Evolutionary conservation across 2,797 vertebrate species (phyloP).

Genomic region (Oryzias dopingdopingensis): DNA sequence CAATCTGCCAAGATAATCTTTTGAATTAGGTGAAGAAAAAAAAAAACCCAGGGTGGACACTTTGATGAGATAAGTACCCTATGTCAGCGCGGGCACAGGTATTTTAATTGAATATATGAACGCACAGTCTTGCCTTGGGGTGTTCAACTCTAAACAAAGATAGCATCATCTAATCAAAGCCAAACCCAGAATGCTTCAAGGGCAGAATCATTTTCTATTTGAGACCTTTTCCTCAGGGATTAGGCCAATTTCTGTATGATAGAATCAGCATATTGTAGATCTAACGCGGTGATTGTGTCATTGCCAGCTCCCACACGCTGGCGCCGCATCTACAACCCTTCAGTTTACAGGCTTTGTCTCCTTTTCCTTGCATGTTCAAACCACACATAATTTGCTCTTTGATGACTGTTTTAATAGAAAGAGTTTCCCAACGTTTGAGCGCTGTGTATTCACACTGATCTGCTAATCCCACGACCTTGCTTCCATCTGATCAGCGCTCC

Average conservation of each 20-base stretch:
- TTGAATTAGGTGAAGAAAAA: slow-evolving; percentile 71
- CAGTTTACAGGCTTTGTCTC: slow-evolving; percentile 8
- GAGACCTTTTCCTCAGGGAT: slow-evolving; percentile 82
- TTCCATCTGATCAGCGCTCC: slow-evolving; percentile 35
- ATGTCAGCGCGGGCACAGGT: slow-evolving; percentile 70
- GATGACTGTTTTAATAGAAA: background rate
- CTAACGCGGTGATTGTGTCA: slow-evolving; percentile 82
- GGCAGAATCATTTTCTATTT: slow-evolving; percentile 86
- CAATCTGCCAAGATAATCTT: slow-evolving; percentile 81
- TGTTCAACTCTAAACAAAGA: slow-evolving; percentile 82
- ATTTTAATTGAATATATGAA: slow-evolving; percentile 86
- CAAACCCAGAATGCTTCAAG: slow-evolving; percentile 84
- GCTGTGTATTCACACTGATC: slow-evolving; percentile 29
- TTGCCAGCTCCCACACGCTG: slow-evolving; percentile 54
- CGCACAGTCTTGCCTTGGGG: slow-evolving; percentile 73
- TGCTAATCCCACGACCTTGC: slow-evolving; percentile 50
- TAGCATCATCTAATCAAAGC: slow-evolving; percentile 89
- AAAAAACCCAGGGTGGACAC: slow-evolving; percentile 64
- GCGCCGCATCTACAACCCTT: slow-evolving; percentile 73
- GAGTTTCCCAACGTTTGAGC: slow-evolving; percentile 2
- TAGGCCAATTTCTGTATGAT: slow-evolving; percentile 90
- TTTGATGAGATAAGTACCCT: slow-evolving; percentile 75
- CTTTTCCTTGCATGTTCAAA: slow-evolving; percentile 6
- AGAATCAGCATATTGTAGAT: slow-evolving; percentile 90
- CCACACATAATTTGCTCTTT: slow-evolving; percentile 14